Evolutionary conservation across 2,888 invertebrate species (phyloP), one percentile per base, ranked within the genome.

Genomic region (Eurytoma californica): DNA sequence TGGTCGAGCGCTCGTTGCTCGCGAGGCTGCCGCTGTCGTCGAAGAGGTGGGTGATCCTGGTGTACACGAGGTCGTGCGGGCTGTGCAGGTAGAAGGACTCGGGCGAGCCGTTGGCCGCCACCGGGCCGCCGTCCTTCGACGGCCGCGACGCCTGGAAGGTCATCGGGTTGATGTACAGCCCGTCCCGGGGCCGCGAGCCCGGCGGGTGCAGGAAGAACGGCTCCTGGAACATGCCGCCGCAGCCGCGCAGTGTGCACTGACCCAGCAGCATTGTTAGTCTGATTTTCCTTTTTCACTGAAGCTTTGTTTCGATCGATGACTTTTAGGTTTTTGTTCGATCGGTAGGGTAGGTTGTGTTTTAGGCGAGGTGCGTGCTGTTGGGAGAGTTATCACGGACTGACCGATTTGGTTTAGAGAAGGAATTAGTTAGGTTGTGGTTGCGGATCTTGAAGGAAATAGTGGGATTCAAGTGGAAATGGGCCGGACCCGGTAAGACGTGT

Each of bases 121-220:
- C 58, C 39, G 39, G n/a, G 24, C 18, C 39, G 49, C 16, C 60
- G 60, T 60, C 60, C 18, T 73, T 57, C 16, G 66, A 2, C 28
- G 84, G 83, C 14, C 18, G 61, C 12, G 5, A 47, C 14, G 77
- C 3, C 24, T 24, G 57, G 63, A 63, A 70, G 79, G 92, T 93
- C 95, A 96, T 96, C 0, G 96, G 96, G 88, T 96, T 96, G 80
- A 97, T 94, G 87, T 96, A 97, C 60, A 96, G 92, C 0, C 96
- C 96, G 85, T 96, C 96, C 77, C 94, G 94, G 0, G 94, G 94
- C 51, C 89, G 83, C 3, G 90, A 84, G 30, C 89, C 87, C 18
- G 90, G 90, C 39, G 90, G 90, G 82, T 90, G 90, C 55, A 90
- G 85, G 78, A 89, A 90, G 69, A 90, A 90, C 77, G 90, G 90